A percentile compares a stretch with the other conserved stretches of the same genome.
Conservation (phyloP, 2,113 vertebrate genomes). For the Anthoscopus minutus region DNA sequence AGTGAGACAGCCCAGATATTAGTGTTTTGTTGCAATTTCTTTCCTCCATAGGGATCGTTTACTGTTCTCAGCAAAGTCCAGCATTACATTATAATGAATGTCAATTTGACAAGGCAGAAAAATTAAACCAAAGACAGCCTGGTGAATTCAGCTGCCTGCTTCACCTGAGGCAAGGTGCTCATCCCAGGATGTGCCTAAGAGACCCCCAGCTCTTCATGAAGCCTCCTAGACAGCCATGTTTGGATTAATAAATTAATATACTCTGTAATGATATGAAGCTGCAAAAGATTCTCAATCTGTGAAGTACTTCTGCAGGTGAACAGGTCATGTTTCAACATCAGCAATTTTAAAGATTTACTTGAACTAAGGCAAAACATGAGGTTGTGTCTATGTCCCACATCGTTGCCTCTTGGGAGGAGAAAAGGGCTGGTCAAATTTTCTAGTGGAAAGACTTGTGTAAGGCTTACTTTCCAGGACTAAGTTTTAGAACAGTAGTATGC, state of each 20-base stretch:
- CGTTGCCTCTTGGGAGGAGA: not conserved
- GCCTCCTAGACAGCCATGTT: not conserved
- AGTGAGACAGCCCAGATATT: not conserved
- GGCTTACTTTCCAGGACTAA: not conserved
- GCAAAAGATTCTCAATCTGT: not conserved
- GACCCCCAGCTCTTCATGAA: not conserved
- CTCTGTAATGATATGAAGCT: fast-evolving
- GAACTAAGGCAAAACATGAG: not conserved
- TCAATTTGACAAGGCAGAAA: not conserved
- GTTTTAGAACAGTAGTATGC: not conserved
- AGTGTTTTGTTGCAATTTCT: not conserved
- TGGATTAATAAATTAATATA: not conserved
- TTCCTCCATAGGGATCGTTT: not conserved
- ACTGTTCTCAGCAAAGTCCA: not conserved
- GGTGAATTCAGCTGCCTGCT: not conserved
- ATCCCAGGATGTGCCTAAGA: not conserved
- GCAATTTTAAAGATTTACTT: not conserved
- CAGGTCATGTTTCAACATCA: not conserved
- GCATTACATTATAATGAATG: not conserved
- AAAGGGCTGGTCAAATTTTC: not conserved
- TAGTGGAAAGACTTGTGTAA: not conserved
- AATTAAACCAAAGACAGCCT: not conserved
- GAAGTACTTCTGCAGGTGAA: not conserved
- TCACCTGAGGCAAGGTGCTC: fast-evolving
- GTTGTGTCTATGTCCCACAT: not conserved